Evolutionary conservation across 1,140 invertebrate genomes (phyloP).

Genomic region (Calosoma granatense): DNA sequence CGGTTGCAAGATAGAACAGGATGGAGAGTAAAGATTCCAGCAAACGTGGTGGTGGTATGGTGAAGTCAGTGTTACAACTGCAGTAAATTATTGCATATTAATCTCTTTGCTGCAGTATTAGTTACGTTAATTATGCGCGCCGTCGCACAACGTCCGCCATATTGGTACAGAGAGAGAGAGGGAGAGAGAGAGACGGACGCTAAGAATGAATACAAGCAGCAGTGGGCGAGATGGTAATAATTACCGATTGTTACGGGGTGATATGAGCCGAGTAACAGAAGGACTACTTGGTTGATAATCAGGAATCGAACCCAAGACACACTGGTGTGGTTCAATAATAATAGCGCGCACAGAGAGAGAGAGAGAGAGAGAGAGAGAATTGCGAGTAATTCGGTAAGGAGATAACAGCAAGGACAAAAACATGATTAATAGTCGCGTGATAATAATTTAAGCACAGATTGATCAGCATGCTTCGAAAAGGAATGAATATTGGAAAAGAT

Average conservation of each 20-base stretch:
- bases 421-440: too few relatives aligned
- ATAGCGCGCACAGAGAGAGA: too few relatives aligned
- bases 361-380: too few relatives aligned
- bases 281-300: too few relatives aligned
- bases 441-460: too few relatives aligned
- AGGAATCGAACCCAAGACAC: too few relatives aligned
- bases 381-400: too few relatives aligned
- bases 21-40: neutral
- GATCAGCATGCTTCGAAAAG: too few relatives aligned
- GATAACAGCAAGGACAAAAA: too few relatives aligned
- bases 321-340: too few relatives aligned
- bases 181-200: neutral
- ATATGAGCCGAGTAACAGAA: neutral
- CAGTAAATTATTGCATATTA: slow-evolving; percentile 37
- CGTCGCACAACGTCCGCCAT: slow-evolving; percentile 22
- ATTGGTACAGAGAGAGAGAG: neutral
- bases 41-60: neutral
- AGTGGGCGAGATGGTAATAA: neutral
- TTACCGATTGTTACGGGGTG: neutral
- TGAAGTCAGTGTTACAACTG: neutral
- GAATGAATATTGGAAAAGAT: too few relatives aligned
- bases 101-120: slow-evolving; percentile 36
- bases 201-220: neutral
- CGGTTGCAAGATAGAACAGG: neutral
- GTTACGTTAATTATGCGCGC: slow-evolving; percentile 36